These are phyloP conservation scores for Myotis lucifugus DNA, from an alignment of 2,113 vertebrate species.

Conservation along the genomic window DNA sequence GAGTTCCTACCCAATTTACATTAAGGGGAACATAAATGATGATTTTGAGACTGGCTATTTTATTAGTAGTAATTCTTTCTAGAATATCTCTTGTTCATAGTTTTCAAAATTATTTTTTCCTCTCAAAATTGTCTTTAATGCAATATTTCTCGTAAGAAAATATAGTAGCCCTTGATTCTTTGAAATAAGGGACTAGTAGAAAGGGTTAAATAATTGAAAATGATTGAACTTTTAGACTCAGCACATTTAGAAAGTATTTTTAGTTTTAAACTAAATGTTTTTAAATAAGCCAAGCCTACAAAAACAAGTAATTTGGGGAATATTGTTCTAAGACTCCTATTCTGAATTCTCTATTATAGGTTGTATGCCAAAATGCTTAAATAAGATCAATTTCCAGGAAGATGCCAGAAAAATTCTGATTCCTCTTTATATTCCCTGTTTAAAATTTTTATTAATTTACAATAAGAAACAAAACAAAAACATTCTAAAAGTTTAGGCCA, in stretches of 20 bases:
- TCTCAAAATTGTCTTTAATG: not conserved
- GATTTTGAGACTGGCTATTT: not conserved
- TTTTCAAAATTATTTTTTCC: not conserved
- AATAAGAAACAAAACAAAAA: not conserved
- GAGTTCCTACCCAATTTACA: not conserved
- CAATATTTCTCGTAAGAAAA: not conserved
- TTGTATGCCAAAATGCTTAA: not conserved
- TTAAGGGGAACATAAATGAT: not conserved
- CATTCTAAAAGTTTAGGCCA: not conserved
- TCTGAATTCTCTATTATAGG: not conserved
- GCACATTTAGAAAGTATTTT: not conserved
- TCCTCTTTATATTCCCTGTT: not conserved
- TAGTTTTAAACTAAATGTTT: slow-evolving; percentile 6
- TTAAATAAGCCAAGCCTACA: not conserved
- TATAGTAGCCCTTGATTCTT: not conserved
- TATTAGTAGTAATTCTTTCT: slow-evolving; percentile 25
- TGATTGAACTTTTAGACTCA: not conserved
- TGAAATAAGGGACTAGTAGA: not conserved
- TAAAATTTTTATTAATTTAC: not conserved
- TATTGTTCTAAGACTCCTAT: not conserved
- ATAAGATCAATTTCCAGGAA: not conserved
- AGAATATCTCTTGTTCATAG: not conserved
- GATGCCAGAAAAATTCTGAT: slow-evolving; percentile 25
- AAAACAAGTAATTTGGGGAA: not conserved
- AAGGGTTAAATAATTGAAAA: not conserved